Evolutionary conservation across 2,888 invertebrate genomes (phyloP), one percentile per base, ranked within the genome.

Genomic region (Dusona sp.): DNA sequence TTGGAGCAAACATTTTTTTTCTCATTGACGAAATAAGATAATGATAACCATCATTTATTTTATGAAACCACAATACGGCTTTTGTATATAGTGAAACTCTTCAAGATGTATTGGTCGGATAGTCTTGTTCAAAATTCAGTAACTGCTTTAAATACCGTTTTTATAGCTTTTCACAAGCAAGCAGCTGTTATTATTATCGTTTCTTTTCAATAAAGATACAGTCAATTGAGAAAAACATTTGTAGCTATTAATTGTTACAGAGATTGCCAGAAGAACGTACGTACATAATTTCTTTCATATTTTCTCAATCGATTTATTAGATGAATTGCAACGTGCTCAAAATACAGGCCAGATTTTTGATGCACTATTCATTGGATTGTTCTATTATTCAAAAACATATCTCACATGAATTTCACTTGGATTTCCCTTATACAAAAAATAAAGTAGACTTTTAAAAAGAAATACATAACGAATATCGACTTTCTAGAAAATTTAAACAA

Each of bases 181-280:
- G 3, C 29, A 29, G 16, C 29, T 61, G 16, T 61, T n/a, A n/a
- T 48, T 48, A 48, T 48, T 48, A 13, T 61, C 29, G 29, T 61
- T 29, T 7, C 29, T 29, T 61, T 13, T 29, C 16, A 61, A 61
- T 29, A 25, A 61, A 29, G 61, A 61, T 61, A 61, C 61, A 61
- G 61, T 61, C 61, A 1, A 42, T 42, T 68, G 42, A 42, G 16
- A 68, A 68, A 68, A 22, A 42, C 25, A 68, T 68, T 42, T 22
- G 22, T 68, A 25, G 11, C 38, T 57, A 9, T n/a, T 67, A 2
- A 68, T 16, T 42, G 38, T 13, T 25, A 22, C 1, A 13, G 22
- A 11, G 22, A 9, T 42, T 42, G 6, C n/a, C 13, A 25, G 42
- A 68, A 4, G 11, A 22, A 22, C n/a, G n/a, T n/a, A n/a, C n/a